Percentiles rank a stretch among this genome's conserved stretches.
These are phyloP conservation scores for Amphibalanus amphitrite DNA, from an alignment of 1,140 invertebrate genomes.

Conservation along the genomic window DNA sequence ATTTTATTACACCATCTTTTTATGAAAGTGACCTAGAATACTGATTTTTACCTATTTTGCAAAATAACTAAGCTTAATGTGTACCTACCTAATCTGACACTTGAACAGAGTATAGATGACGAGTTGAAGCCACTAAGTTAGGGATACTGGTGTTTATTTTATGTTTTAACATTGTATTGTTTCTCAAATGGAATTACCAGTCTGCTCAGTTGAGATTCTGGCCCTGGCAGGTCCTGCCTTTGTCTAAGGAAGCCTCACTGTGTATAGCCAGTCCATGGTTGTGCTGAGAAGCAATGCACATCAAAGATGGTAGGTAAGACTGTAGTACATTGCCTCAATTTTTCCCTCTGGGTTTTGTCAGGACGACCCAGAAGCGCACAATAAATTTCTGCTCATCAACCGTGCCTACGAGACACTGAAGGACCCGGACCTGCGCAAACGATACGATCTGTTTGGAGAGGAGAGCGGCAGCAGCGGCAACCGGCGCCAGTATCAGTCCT, in stretches of 20 bases:
- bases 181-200: too few relatives aligned
- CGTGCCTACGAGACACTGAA: conserved; percentile 69
- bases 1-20: conserved; percentile 15
- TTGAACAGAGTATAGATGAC: too few relatives aligned
- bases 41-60: conserved; percentile 4
- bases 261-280: conserved; percentile 14
- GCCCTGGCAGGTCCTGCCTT: not conserved
- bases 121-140: too few relatives aligned
- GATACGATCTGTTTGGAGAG: conserved; percentile 64
- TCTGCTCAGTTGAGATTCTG: conserved; percentile 9
- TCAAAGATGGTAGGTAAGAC: not conserved
- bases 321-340: not conserved
- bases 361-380: conserved; percentile 51
- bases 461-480: conserved; percentile 33
- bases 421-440: conserved; percentile 55
- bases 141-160: too few relatives aligned
- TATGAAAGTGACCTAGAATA: conserved; percentile 10
- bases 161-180: too few relatives aligned
- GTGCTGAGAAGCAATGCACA: not conserved
- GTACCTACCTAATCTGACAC: too few relatives aligned
- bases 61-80: too few relatives aligned
- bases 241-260: conserved; percentile 13
- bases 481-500: conserved; percentile 43
- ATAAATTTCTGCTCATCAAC: conserved; percentile 55
- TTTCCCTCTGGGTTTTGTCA: conserved; percentile 24